Evolutionary conservation across 2,888 invertebrate species (phyloP), one percentile per base, ranked within the genome.

Genomic region (Blastobasis adustella): DNA sequence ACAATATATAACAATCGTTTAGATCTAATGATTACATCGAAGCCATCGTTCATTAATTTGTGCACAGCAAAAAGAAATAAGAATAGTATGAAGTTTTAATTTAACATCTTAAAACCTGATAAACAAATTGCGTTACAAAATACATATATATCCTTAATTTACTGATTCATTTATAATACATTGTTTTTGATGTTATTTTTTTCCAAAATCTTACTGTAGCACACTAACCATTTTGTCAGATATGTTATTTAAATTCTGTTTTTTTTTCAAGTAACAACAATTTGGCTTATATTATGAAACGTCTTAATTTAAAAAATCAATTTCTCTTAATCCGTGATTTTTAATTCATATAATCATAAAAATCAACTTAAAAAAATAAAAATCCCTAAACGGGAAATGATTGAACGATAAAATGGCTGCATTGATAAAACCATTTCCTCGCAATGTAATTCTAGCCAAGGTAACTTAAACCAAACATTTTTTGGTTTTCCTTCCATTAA

Each of bases 191-290:
- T 83, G 83, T 75, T 82, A 81, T 73, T 73, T 70, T 71, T 76
- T 72, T 75, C 76, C 76, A 77, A 78, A 79, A 79, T 79, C 86
- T 85, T 86, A 87, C 80, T 80, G 85, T 88, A 88, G 82, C 84
- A 87, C 88, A 88, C 88, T 88, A 88, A 88, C 88, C 88, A 87
- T 87, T 84, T 86, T 87, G 82, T 85, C 84, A 86, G 88, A 88
- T 88, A 88, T 88, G 88, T 88, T 71, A 83, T 86, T 83, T 88
- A 88, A 88, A 88, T 88, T 88, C 87, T 77, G 85, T 84, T 84
- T 85, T 79, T 86, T 82, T 81, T 84, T 86, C 83, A 76, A 76
- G 84, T 86, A 82, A 85, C 75, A 82, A 85, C 75, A 81, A 84
- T 85, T 86, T 86, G 82, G 81, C 82, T 82, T 82, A 77, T 61